Base-by-base conservation (phyloP, 92 coral and sea anemone species). In the Porites evermanni region DNA sequence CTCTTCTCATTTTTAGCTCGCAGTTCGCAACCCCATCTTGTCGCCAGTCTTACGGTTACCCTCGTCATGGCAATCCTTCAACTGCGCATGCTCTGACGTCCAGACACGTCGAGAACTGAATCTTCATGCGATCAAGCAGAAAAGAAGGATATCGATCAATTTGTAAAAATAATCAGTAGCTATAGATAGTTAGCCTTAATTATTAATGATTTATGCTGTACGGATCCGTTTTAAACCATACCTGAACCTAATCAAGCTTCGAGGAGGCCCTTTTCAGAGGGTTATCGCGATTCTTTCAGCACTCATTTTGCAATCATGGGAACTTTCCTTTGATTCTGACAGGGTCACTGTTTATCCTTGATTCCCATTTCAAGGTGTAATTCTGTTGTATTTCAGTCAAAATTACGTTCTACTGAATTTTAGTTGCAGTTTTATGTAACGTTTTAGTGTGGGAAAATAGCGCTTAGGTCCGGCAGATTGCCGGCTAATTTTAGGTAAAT, bases 161-260 rank as follows among this genome's bases (percentile, higher is more conserved):
- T 79, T 79, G 83, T 63, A 78, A 44, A 44, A 19, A 65, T 51
- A 67, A 53, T 13, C n/a, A 21, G 67, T 23, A 13, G 24, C 51
- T 20, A 63, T 44, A 17, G 56, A 61, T 38, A 3, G 47, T 4
- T 4, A 12, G 52, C 23, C 51, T 56, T 56, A 56, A 56, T 14
- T 66, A 56, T 14, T 66, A 61, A 10, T 79, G 83, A 79, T 79
- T 79, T 79, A 79, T 20, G 51, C 82, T 8, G 23, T 6, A 17
- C 67, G 2, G 26, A 70, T 20, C 38, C n/a, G 38, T 3, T 26
- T 38, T 24, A 7, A 26, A 64, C 19, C 74, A 7, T 65, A 75
- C 64, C 56, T 14, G 12, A 53, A 75, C 79, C 67, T 50, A 50
- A n/a, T 12, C 14, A 21, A 64, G 51, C 50, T 10, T 16, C 13